Base-by-base conservation (phyloP, 2,888 invertebrate species). In the Microchrysa polita region DNA sequence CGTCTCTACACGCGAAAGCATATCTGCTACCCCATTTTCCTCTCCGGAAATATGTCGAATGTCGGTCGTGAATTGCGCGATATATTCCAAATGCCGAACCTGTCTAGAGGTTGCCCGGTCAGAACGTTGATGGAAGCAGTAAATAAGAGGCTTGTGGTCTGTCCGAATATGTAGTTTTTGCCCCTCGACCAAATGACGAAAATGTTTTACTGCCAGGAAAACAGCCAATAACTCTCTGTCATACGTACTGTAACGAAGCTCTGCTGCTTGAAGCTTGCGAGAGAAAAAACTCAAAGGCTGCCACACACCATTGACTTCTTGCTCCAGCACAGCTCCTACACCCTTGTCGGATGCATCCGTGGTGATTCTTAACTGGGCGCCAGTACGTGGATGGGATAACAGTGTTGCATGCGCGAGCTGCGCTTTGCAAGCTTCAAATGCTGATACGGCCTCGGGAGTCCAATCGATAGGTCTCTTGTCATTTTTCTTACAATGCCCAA, bases 401-500 rank as follows among this genome's bases (percentile, higher is more conserved):
- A 71, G 67, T 4, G 71, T 73, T 2, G 72, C 74, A 10, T 69
- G 53, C 16, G 48, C 42, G 5, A 74, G 34, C 53, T 60, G 55
- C 0, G n/a, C n/a, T 34, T 73, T 74, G 67, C 75, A 77, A 1
- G 65, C 12, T 1, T 77, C 52, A n/a, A n/a, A n/a, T n/a, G n/a
- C n/a, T n/a, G n/a, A n/a, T n/a, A n/a, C n/a, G n/a, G n/a, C n/a
- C n/a, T n/a, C n/a, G n/a, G n/a, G n/a, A n/a, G n/a, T n/a, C n/a
- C n/a, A n/a, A n/a, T n/a, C n/a, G n/a, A n/a, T n/a, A n/a, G n/a
- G n/a, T n/a, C n/a, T n/a, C n/a, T n/a, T n/a, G n/a, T n/a, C n/a
- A n/a, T n/a, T n/a, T 67, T 77, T 78, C 10, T 72, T 77, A 4
- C 77, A 65, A 0, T 75, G 57, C 10, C 67, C 9, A 5, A 73